Conservation (phyloP, 2,113 vertebrate genomes). For the Dascyllus trimaculatus region DNA sequence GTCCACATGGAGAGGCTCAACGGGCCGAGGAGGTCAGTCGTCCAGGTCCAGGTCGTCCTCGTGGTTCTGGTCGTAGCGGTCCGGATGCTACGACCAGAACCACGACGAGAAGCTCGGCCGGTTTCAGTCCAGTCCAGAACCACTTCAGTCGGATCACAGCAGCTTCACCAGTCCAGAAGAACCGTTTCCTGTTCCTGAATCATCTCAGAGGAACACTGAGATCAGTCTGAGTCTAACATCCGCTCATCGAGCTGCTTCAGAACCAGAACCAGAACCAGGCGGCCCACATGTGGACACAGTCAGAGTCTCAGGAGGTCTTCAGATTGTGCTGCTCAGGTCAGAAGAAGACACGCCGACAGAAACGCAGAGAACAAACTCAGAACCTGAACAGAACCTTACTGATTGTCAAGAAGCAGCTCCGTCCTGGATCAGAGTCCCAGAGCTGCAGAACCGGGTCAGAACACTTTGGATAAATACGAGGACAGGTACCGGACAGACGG, state of each 20-base stretch:
- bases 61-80: too few species aligned
- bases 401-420: conserved; percentile 79
- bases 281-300: conserved; percentile 44
- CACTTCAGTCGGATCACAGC: too few species aligned
- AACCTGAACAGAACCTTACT: conserved; percentile 28
- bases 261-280: too few species aligned
- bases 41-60: too few species aligned
- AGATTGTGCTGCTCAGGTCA: background rate
- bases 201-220: too few species aligned
- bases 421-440: conserved; percentile 31
- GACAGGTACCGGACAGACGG: conserved; percentile 58
- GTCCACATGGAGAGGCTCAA: conserved; percentile 29
- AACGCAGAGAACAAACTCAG: conserved; percentile 4
- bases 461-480: conserved; percentile 64
- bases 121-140: too few species aligned
- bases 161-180: too few species aligned
- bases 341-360: conserved; percentile 58
- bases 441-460: conserved; percentile 21
- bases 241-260: background rate
- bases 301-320: background rate
- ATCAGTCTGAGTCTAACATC: background rate
- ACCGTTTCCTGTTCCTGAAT: too few species aligned
- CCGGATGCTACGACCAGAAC: too few species aligned
- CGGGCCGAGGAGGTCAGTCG: too few species aligned
- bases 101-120: too few species aligned